Evolutionary conservation across 92 coral and sea anemone species (phyloP).

Genomic region (Blastomussa wellsi): DNA sequence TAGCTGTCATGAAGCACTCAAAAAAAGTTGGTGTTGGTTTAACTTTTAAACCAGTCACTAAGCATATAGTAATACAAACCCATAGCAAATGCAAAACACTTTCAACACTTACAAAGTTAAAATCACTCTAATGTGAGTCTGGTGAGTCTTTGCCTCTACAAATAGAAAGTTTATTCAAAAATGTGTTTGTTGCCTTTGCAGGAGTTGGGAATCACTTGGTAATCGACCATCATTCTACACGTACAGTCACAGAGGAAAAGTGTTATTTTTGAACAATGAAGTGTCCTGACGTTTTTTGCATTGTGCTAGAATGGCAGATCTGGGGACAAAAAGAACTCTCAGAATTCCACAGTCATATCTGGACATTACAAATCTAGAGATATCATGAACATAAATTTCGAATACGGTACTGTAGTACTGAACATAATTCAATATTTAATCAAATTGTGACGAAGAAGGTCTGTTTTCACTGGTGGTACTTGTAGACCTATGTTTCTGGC

Average conservation of each 20-base stretch:
- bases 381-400: too few species aligned
- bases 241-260: conserved; percentile 92
- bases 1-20: too few species aligned
- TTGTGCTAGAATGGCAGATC: neutral
- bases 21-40: too few species aligned
- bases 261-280: conserved; percentile 71
- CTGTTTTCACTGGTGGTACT: neutral
- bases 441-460: neutral
- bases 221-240: conserved; percentile 98
- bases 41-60: too few species aligned
- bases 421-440: neutral
- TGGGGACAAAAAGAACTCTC: too few species aligned
- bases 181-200: conserved; percentile 35
- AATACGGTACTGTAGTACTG: neutral
- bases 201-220: conserved; percentile 98
- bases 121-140: too few species aligned
- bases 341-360: neutral
- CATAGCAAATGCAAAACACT: too few species aligned
- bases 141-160: neutral
- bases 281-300: neutral
- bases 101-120: too few species aligned
- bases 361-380: too few species aligned
- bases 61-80: too few species aligned
- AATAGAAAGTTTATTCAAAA: neutral
- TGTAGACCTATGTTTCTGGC: neutral